Evolutionary conservation across 2,797 vertebrate species (phyloP).

Genomic region (Propithecus deckenii): DNA sequence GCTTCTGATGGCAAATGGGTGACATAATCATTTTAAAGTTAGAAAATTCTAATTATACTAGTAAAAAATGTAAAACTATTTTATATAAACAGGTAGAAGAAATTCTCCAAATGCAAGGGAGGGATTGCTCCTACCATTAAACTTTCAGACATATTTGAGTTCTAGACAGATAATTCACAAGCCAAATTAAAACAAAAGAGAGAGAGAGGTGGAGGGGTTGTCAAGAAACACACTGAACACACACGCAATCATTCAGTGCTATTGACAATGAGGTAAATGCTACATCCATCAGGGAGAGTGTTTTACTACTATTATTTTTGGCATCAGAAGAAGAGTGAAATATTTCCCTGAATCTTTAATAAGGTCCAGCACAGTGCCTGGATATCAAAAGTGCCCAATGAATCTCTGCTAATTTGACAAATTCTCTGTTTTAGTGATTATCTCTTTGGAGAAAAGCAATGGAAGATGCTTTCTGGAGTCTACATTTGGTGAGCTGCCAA

Average conservation of each 20-base stretch:
- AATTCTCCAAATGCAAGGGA: not conserved
- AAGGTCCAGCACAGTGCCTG: not conserved
- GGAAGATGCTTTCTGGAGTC: not conserved
- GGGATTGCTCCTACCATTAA: not conserved
- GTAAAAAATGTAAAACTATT: not conserved
- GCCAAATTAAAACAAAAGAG: not conserved
- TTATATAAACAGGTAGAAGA: not conserved
- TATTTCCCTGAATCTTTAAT: not conserved
- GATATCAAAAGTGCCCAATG: not conserved
- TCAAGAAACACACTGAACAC: not conserved
- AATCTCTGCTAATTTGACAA: conserved; percentile 3
- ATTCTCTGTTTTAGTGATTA: not conserved
- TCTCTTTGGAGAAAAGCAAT: not conserved
- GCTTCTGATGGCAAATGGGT: not conserved
- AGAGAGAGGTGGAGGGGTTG: not conserved
- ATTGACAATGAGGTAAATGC: not conserved
- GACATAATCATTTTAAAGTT: not conserved
- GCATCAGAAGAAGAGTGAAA: not conserved
- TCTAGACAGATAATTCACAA: not conserved
- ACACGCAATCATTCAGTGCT: not conserved
- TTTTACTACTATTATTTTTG: conserved; percentile 17
- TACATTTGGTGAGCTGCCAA: not conserved
- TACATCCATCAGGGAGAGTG: not conserved
- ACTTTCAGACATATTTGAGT: not conserved
- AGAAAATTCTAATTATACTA: conserved; percentile 1